These are phyloP conservation scores for Colaptes auratus DNA, from an alignment of 2,113 vertebrate species.

Conservation along the genomic window DNA sequence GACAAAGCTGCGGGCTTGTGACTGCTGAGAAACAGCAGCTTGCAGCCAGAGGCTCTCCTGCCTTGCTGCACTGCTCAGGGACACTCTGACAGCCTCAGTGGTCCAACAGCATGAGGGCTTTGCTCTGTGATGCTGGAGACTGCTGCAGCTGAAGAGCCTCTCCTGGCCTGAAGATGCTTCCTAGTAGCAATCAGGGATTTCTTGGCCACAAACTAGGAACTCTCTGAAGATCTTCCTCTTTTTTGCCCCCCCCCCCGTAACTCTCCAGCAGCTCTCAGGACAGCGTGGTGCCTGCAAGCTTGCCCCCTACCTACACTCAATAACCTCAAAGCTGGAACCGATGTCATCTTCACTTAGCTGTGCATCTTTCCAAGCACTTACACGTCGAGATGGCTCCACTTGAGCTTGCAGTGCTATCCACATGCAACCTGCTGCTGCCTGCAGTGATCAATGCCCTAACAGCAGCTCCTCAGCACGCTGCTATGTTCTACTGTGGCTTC, in stretches of 20 bases:
- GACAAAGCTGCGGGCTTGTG: background rate
- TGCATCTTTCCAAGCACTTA: background rate
- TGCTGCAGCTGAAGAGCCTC: background rate
- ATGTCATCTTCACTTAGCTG: background rate
- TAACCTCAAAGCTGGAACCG: background rate
- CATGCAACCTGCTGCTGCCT: background rate
- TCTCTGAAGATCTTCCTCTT: background rate
- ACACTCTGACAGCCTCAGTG: background rate
- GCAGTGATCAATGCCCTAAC: background rate
- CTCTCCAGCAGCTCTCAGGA: background rate
- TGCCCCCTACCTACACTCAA: background rate
- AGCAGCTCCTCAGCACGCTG: background rate
- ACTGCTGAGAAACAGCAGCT: background rate
- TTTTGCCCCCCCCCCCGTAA: background rate
- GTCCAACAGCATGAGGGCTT: background rate
- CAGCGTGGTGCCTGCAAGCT: background rate
- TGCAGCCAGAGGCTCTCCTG: background rate
- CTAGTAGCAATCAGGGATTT: background rate
- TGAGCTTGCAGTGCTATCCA: background rate
- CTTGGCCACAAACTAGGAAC: background rate
- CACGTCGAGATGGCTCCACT: background rate
- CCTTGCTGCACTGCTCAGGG: background rate
- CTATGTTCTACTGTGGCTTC: background rate
- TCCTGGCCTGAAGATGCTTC: background rate
- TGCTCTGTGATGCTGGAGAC: rapidly evolving